phyloP scores from a whole-genome alignment of 2,797 vertebrate species.

The Sebastes hopkinsi region DNA sequence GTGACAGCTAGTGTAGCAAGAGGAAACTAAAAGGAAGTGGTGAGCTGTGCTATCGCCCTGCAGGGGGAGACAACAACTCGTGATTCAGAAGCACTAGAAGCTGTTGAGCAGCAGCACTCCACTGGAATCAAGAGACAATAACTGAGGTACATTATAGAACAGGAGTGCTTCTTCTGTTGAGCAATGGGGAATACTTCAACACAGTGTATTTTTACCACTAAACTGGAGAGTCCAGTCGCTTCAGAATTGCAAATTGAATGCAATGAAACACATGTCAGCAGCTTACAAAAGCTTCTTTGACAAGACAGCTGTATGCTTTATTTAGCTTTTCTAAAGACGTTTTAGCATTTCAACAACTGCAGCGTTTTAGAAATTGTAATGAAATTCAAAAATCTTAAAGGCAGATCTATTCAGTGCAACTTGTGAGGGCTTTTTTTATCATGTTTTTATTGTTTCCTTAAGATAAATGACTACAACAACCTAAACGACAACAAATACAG shows the following conservation, averaged over 20 bases:
- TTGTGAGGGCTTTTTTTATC: neutral
- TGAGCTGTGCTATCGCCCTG: constrained; percentile 35
- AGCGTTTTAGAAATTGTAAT: neutral
- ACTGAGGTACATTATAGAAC: neutral
- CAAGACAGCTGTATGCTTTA: constrained; percentile 10
- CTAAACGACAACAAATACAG: no score
- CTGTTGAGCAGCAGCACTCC: neutral
- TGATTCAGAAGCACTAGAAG: neutral
- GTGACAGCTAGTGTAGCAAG: constrained; percentile 36
- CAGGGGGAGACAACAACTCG: constrained; percentile 70
- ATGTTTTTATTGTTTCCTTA: no score
- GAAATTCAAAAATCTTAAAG: neutral
- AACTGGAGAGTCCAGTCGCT: constrained; percentile 5
- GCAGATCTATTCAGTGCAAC: neutral
- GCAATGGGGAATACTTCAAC: neutral
- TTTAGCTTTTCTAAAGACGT: neutral
- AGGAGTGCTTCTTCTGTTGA: neutral
- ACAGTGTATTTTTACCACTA: neutral
- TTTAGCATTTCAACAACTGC: neutral
- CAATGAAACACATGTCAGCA: neutral
- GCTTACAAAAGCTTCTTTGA: constrained; percentile 21
- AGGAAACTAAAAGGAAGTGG: neutral
- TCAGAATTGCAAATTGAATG: constrained; percentile 17
- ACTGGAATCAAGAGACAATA: constrained; percentile 10
- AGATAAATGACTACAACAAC: no score